A percentile compares a stretch with the other conserved stretches of the same genome.
Evolutionary conservation across 2,888 invertebrate species (phyloP).

Genomic region (Tinea pellionella): DNA sequence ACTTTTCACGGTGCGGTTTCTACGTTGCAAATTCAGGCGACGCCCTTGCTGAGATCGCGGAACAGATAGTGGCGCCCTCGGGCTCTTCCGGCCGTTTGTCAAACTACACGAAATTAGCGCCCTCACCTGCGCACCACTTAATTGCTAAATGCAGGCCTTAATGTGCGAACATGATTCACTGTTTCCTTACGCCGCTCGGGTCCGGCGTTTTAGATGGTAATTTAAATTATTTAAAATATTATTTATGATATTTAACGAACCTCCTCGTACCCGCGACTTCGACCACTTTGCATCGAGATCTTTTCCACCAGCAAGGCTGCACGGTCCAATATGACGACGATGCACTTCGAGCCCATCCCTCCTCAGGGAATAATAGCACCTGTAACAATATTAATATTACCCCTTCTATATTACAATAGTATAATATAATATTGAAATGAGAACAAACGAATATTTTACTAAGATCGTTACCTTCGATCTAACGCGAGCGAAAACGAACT

Average conservation of each 20-base stretch:
- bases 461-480: slow-evolving; percentile 38
- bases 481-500: slow-evolving; percentile 29
- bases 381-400: slow-evolving; percentile 34
- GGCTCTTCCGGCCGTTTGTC: slow-evolving; percentile 54
- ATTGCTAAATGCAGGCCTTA: slow-evolving; percentile 52
- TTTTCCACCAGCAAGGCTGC: slow-evolving; percentile 89
- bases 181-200: slow-evolving; percentile 36
- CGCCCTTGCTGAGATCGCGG: background rate
- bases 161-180: slow-evolving; percentile 53
- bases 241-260: slow-evolving; percentile 30
- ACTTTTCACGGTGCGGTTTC: background rate
- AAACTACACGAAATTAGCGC: slow-evolving; percentile 34
- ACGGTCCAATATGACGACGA: slow-evolving; percentile 89
- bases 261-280: slow-evolving; percentile 84
- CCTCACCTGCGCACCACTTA: slow-evolving; percentile 49
- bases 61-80: slow-evolving; percentile 34
- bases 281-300: slow-evolving; percentile 84
- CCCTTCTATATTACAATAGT: background rate
- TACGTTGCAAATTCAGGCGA: background rate
- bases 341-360: slow-evolving; percentile 89
- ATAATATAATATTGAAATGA: slow-evolving; percentile 15
- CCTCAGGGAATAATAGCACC: slow-evolving; percentile 88
- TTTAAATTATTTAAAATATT: background rate
- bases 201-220: background rate
- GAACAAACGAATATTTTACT: slow-evolving; percentile 36